Percentiles rank a stretch among this genome's conserved stretches.
Evolutionary conservation across 2,113 vertebrate species (phyloP).

Genomic region (Trinectes maculatus): DNA sequence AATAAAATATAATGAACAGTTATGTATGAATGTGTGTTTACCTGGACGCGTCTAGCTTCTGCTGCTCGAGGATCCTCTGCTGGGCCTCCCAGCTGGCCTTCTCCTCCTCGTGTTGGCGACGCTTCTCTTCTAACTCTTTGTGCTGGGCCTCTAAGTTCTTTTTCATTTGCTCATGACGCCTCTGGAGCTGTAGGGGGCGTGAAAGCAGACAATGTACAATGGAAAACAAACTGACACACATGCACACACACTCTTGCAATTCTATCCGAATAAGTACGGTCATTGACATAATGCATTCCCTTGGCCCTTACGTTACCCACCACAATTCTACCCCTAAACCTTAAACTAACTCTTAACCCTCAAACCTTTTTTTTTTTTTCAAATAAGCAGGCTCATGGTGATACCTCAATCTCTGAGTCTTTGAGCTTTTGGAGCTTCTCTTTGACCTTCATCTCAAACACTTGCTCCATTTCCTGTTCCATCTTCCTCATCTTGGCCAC

Average conservation of each 20-base stretch:
- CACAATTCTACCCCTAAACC: too few species aligned
- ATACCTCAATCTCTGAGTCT: constrained; percentile 94
- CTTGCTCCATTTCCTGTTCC: constrained; percentile 98
- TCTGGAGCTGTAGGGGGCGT: constrained; percentile 83
- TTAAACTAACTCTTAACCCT: too few species aligned
- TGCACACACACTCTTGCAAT: too few species aligned
- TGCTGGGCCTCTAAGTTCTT: constrained; percentile 96
- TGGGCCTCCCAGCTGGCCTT: constrained; percentile 92
- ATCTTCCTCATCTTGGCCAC: constrained; percentile 97
- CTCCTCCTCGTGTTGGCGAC: constrained; percentile 92
- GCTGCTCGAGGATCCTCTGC: constrained; percentile 93
- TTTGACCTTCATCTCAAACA: constrained; percentile 99
- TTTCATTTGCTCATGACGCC: constrained; percentile 96
- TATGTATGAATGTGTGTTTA: constrained; percentile 17
- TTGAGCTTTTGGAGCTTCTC: constrained; percentile 95
- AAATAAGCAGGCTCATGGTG: fast-evolving
- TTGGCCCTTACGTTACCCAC: too few species aligned
- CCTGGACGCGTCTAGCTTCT: constrained; percentile 86
- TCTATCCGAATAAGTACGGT: too few species aligned
- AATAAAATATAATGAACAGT: neutral
- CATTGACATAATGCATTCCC: too few species aligned
- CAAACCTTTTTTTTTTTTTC: too few species aligned
- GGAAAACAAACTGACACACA: neutral
- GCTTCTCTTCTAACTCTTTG: constrained; percentile 92
- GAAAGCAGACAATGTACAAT: neutral